These are phyloP conservation scores for Antedon mediterranea DNA, from an alignment of 53 echinoderm and acorn worm species.

Conservation along the genomic window DNA sequence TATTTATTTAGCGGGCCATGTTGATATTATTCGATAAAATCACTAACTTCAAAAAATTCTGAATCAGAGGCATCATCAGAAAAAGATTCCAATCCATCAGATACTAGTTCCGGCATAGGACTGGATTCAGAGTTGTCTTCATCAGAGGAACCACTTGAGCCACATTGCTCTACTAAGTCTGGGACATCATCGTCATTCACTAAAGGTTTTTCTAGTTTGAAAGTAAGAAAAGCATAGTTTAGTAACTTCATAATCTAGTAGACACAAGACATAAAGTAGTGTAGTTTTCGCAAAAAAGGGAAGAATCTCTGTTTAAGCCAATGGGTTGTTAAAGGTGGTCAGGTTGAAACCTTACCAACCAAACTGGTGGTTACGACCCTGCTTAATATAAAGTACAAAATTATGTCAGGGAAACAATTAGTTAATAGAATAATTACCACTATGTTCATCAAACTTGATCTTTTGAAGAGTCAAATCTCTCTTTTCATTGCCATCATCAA, in stretches of 20 bases:
- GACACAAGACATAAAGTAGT: too few species aligned
- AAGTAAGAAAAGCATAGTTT: too few species aligned
- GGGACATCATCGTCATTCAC: constrained; percentile 1
- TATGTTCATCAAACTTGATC: constrained; percentile 5
- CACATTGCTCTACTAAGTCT: constrained; percentile 4
- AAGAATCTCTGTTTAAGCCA: too few species aligned
- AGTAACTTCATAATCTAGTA: too few species aligned
- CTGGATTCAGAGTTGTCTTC: not conserved
- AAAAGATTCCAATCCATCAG: not conserved
- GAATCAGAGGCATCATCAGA: not conserved
- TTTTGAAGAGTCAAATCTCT: constrained; percentile 34
- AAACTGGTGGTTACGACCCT: too few species aligned
- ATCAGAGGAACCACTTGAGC: not conserved
- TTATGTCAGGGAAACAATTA: too few species aligned
- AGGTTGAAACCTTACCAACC: too few species aligned
- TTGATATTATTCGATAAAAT: not conserved
- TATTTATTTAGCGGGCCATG: too few species aligned
- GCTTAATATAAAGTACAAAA: not conserved
- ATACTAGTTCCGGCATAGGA: not conserved
- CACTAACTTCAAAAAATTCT: not conserved
- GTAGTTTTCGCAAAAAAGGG: too few species aligned
- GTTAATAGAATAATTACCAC: not conserved
- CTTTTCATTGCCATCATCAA: not conserved
- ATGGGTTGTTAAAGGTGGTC: too few species aligned
- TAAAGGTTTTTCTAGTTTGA: too few species aligned